These are phyloP conservation scores for Adelphocoris suturalis DNA, from an alignment of 2,888 invertebrate genomes.

Conservation along the genomic window DNA sequence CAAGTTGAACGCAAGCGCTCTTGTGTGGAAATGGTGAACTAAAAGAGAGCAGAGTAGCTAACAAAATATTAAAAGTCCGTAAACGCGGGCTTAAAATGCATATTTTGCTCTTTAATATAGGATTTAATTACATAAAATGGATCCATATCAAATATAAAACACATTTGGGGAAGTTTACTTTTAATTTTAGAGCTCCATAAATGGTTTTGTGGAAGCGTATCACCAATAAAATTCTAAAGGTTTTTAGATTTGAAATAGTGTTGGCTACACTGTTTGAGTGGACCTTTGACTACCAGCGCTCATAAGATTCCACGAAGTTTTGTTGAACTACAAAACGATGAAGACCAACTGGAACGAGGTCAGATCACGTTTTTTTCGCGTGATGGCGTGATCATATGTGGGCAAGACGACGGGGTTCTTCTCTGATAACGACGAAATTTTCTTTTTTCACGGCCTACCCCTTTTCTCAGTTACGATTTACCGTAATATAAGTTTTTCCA, in stretches of 20 bases:
- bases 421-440: slow-evolving; percentile 64
- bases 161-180: no score
- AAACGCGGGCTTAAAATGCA: no score
- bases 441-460: slow-evolving; percentile 52
- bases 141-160: no score
- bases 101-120: no score
- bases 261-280: neutral
- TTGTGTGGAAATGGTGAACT: neutral
- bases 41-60: neutral
- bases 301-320: neutral
- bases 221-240: no score
- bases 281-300: neutral
- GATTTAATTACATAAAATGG: no score
- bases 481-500: neutral
- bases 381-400: slow-evolving; percentile 61
- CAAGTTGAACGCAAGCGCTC: neutral
- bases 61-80: no score
- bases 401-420: slow-evolving; percentile 33
- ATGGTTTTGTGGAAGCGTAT: no score
- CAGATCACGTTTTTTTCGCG: slow-evolving; percentile 51
- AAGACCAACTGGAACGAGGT: neutral
- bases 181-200: no score
- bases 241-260: neutral
- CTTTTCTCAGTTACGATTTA: slow-evolving; percentile 20
- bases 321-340: neutral